Evolutionary conservation across 2,797 vertebrate species (phyloP).

Genomic region (Pteronotus mesoamericanus): DNA sequence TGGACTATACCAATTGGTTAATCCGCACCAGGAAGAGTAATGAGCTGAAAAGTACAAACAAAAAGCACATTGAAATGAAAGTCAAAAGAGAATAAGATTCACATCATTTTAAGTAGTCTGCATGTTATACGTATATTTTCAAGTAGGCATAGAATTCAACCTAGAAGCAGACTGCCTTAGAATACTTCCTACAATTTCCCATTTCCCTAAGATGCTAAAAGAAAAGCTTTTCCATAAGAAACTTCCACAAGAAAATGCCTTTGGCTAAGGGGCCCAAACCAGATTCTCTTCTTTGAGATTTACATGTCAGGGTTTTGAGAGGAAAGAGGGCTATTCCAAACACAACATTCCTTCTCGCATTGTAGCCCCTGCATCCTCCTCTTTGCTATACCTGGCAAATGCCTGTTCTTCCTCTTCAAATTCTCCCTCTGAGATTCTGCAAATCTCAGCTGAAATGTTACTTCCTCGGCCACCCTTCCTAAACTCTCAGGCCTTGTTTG

Average conservation of each 20-base stretch:
- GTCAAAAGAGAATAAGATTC: background rate
- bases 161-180: background rate
- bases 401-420: background rate
- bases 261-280: background rate
- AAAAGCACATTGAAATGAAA: background rate
- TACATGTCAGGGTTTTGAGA: background rate
- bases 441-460: background rate
- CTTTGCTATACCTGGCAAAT: background rate
- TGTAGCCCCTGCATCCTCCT: background rate
- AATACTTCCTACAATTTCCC: background rate
- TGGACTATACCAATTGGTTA: background rate
- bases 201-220: background rate
- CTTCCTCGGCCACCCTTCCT: background rate
- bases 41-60: background rate
- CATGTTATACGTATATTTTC: background rate
- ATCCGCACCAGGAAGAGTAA: background rate
- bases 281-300: background rate
- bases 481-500: background rate
- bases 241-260: background rate
- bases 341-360: background rate
- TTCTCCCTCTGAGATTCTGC: no score
- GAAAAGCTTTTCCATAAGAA: background rate
- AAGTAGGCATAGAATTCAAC: background rate
- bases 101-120: background rate
- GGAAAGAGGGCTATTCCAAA: background rate